A percentile compares a stretch with the other conserved stretches of the same genome.
Conservation (phyloP, 2,797 vertebrate species). For the Poeciliopsis turneri region DNA sequence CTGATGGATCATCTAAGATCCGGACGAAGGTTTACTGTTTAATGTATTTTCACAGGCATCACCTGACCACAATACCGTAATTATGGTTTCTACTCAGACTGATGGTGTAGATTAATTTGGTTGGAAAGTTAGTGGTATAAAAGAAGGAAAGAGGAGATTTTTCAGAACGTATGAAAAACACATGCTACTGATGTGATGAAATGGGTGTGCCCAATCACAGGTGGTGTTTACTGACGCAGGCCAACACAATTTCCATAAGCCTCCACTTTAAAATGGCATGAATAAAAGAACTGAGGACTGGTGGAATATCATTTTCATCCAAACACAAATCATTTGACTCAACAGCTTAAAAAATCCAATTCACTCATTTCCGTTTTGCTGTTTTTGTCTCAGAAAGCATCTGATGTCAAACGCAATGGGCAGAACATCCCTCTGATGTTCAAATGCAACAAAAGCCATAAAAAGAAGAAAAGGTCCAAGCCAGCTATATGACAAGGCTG, state of each 20-base stretch:
- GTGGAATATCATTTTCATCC: not conserved
- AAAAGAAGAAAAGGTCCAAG: conserved; percentile 9
- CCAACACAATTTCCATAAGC: not conserved
- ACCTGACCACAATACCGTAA: not conserved
- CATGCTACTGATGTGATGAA: not conserved
- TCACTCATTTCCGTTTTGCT: conserved; percentile 19
- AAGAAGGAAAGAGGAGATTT: not conserved
- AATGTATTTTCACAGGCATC: conserved; percentile 11
- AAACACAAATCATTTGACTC: not conserved
- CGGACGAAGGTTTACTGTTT: not conserved
- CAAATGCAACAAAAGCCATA: conserved; percentile 5
- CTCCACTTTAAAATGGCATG: not conserved
- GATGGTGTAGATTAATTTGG: not conserved
- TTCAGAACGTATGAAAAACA: not conserved
- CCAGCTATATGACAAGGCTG: not conserved
- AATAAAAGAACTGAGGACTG: not conserved
- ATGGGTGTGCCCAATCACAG: not conserved
- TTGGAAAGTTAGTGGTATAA: not conserved
- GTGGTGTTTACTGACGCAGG: not conserved
- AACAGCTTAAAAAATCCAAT: conserved; percentile 6
- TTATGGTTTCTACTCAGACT: not conserved
- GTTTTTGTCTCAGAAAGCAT: conserved; percentile 2
- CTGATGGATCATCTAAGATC: not conserved
- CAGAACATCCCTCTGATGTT: conserved; percentile 8
- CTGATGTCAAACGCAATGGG: not conserved